A percentile compares a stretch with the other conserved stretches of the same genome.
Evolutionary conservation across 2,888 invertebrate species (phyloP).

Genomic region (Phalera bucephala): DNA sequence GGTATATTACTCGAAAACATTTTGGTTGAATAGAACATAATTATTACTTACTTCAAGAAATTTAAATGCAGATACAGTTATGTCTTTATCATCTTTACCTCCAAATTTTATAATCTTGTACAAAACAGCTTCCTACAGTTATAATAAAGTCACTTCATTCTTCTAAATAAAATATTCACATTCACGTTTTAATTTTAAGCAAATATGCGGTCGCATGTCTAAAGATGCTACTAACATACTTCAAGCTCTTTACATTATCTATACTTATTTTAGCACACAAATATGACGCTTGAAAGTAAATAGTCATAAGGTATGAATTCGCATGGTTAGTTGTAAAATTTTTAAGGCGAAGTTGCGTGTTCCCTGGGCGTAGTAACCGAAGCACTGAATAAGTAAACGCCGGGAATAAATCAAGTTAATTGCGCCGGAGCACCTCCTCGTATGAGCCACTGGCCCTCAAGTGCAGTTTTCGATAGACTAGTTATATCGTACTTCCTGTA

Average conservation of each 20-base stretch:
- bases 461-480: slow-evolving; percentile 60
- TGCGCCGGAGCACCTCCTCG: slow-evolving; percentile 76
- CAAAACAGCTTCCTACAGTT: too few relatives aligned
- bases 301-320: slow-evolving; percentile 28
- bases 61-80: too few relatives aligned
- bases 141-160: too few relatives aligned
- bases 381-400: slow-evolving; percentile 81
- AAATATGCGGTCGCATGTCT: slow-evolving; percentile 56
- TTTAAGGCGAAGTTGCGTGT: slow-evolving; percentile 34
- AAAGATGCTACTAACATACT: slow-evolving; percentile 56
- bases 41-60: too few relatives aligned
- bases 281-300: slow-evolving; percentile 15
- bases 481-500: slow-evolving; percentile 48
- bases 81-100: too few relatives aligned
- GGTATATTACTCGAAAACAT: too few relatives aligned
- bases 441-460: slow-evolving; percentile 67
- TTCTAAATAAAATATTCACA: too few relatives aligned
- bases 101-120: too few relatives aligned
- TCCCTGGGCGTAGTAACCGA: slow-evolving; percentile 60
- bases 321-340: slow-evolving; percentile 15
- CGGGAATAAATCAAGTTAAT: slow-evolving; percentile 82
- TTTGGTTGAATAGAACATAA: too few relatives aligned
- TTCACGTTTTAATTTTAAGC: too few relatives aligned
- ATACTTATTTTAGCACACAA: slow-evolving; percentile 25
- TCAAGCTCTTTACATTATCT: slow-evolving; percentile 53